These are phyloP conservation scores for Folsomia candida DNA, from an alignment of 2,888 invertebrate species.

Conservation along the genomic window DNA sequence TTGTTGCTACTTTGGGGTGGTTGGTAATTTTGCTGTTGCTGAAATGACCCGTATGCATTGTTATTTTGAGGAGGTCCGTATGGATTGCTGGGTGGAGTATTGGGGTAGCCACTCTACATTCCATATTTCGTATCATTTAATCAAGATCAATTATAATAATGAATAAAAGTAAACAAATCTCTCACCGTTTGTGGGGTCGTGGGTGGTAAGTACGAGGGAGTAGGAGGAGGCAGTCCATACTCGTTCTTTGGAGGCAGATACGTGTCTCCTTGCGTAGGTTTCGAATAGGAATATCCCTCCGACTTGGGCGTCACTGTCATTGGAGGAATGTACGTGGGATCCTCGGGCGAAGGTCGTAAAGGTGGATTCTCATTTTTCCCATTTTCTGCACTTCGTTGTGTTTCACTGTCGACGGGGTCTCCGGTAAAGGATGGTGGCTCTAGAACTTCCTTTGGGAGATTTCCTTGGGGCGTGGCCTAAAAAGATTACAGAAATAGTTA, in stretches of 20 bases:
- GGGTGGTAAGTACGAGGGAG: slow-evolving; percentile 22
- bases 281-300: slow-evolving; percentile 1
- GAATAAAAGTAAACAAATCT: slow-evolving; percentile 12
- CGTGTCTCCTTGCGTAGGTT: slow-evolving; percentile 2
- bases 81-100: slow-evolving; percentile 9
- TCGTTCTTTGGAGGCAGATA: slow-evolving; percentile 23
- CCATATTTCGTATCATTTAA: no score
- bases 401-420: slow-evolving; percentile 20
- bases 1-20: slow-evolving; percentile 9
- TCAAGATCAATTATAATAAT: no score
- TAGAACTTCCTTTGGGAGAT: background rate
- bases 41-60: no score
- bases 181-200: slow-evolving; percentile 9
- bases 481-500: no score
- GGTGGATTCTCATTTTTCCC: slow-evolving; percentile 13
- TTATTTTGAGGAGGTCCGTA: slow-evolving; percentile 9
- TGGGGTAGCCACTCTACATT: no score
- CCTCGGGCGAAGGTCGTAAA: slow-evolving; percentile 25
- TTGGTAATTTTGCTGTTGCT: no score
- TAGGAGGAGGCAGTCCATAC: slow-evolving; percentile 10
- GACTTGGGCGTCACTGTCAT: background rate
- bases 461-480: no score
- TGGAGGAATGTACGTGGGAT: slow-evolving; percentile 17
- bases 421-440: slow-evolving; percentile 18
- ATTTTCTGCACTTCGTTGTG: slow-evolving; percentile 4